phyloP scores from a whole-genome alignment of 2,113 vertebrate species.

The Nothocercus nigrocapillus region DNA sequence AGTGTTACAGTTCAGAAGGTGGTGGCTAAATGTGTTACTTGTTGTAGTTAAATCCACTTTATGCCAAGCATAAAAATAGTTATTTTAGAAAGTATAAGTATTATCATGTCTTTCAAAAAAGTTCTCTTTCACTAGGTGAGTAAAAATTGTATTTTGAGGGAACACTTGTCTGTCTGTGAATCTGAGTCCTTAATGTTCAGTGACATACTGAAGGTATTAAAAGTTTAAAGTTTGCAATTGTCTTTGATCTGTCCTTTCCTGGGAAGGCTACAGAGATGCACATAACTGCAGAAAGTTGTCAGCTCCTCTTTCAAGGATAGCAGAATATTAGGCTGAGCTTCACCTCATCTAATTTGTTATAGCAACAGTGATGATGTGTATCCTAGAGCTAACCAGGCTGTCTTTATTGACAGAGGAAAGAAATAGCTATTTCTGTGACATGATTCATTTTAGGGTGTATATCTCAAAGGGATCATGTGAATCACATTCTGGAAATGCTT shows the following conservation, averaged over 20 bases:
- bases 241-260: neutral
- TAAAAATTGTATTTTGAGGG: neutral
- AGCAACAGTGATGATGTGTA: neutral
- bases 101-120: neutral
- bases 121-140: neutral
- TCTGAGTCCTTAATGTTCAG: neutral
- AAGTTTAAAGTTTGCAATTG: neutral
- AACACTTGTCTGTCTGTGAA: neutral
- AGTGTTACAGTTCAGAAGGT: rapidly evolving
- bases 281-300: neutral
- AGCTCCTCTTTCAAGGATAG: neutral
- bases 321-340: neutral
- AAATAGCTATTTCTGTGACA: neutral
- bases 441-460: neutral
- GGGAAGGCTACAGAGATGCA: neutral
- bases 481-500: neutral
- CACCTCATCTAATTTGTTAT: neutral
- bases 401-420: neutral
- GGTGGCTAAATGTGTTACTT: neutral
- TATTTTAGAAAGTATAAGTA: neutral
- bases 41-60: neutral
- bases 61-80: neutral
- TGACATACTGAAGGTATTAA: neutral
- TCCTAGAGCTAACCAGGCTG: neutral
- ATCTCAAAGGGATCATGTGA: neutral